These are phyloP conservation scores for Anguilla obscura DNA, from an alignment of 2,797 vertebrate genomes.

Conservation along the genomic window DNA sequence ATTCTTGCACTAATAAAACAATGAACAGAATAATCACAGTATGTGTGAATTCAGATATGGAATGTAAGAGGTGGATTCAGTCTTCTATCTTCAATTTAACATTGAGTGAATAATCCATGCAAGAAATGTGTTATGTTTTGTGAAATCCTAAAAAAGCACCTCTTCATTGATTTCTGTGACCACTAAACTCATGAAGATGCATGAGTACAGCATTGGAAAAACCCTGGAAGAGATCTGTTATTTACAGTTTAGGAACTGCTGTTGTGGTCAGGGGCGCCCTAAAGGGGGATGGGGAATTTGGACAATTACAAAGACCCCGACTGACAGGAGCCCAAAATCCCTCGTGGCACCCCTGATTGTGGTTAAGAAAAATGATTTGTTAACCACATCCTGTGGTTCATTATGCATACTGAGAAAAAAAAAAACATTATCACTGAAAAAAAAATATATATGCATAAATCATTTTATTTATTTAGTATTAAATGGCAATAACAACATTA, in stretches of 20 bases:
- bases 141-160: not conserved
- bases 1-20: not conserved
- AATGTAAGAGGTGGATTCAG: not conserved
- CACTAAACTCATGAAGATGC: not conserved
- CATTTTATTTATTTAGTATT: not conserved
- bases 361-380: not conserved
- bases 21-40: not conserved
- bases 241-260: not conserved
- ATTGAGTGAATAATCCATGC: not conserved
- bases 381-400: not conserved
- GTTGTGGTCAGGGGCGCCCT: not conserved
- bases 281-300: not conserved
- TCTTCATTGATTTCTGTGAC: not conserved
- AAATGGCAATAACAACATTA: not conserved
- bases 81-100: not conserved
- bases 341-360: not conserved
- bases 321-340: no score
- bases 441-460: not conserved
- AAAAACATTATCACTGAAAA: not conserved
- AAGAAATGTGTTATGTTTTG: slow-evolving; percentile 2
- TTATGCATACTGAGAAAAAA: not conserved
- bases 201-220: not conserved
- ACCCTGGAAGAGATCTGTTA: not conserved
- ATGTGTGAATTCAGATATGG: not conserved
- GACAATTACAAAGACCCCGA: not conserved